Conservation (phyloP, 2,888 invertebrate genomes). For the Zelleria hepariella region DNA sequence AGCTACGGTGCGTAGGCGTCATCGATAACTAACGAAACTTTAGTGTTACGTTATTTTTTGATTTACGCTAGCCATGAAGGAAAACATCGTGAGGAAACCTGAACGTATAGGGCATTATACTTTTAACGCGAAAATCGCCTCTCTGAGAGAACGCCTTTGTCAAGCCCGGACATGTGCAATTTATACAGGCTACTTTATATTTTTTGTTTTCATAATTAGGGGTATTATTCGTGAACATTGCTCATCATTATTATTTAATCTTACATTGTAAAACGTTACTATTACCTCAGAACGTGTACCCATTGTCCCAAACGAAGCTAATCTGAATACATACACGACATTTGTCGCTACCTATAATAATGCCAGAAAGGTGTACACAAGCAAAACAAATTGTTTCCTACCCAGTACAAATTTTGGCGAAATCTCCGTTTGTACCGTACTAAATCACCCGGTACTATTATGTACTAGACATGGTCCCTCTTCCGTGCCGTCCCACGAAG, state of each 20-base stretch:
- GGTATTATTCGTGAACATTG: no score
- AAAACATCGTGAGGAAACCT: no score
- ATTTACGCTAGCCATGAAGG: no score
- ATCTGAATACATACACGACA: constrained; percentile 28
- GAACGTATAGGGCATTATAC: no score
- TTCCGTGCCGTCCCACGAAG: constrained; percentile 48
- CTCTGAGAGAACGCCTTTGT: no score
- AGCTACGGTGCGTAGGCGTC: neutral
- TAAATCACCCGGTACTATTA: constrained; percentile 66
- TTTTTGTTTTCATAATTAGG: no score
- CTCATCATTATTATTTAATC: no score
- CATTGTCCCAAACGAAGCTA: neutral
- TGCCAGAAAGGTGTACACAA: neutral
- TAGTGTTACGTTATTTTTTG: neutral
- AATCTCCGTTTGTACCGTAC: constrained; percentile 53
- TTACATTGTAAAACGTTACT: no score
- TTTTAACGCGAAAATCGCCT: no score
- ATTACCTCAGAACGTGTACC: neutral
- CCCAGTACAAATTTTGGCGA: constrained; percentile 60
- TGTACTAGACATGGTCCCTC: constrained; percentile 48
- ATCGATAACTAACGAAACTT: neutral
- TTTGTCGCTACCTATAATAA: constrained; percentile 35
- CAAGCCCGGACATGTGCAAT: no score
- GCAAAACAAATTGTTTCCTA: constrained; percentile 4
- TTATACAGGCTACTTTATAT: no score